A percentile compares a stretch with the other conserved stretches of the same genome.
phyloP scores from a whole-genome alignment of 2,113 vertebrate genomes.

The Triplophysa tibetana region DNA sequence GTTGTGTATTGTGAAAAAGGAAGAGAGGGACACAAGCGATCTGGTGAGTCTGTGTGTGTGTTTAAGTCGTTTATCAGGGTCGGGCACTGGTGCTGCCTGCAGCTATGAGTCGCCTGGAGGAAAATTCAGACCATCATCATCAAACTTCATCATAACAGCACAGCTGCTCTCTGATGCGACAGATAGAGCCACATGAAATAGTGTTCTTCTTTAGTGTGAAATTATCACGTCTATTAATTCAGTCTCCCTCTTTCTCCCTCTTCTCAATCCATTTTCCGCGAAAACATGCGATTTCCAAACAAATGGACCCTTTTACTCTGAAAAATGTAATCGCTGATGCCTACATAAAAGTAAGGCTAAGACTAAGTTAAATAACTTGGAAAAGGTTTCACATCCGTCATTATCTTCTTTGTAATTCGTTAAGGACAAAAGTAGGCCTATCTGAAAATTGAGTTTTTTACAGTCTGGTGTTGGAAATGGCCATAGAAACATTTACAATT shows the following conservation, averaged over 20 bases:
- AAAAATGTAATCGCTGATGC: conserved; percentile 62
- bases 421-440: too few species aligned
- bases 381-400: not conserved
- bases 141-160: conserved; percentile 94
- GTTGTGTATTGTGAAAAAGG: conserved; percentile 60
- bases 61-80: conserved; percentile 97
- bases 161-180: conserved; percentile 97
- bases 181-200: conserved; percentile 88
- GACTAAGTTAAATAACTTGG: not conserved
- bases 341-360: conserved; percentile 63
- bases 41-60: conserved; percentile 64
- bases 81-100: conserved; percentile 89
- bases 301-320: conserved; percentile 76
- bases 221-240: conserved; percentile 99
- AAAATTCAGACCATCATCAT: conserved; percentile 85
- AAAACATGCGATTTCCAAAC: conserved; percentile 81
- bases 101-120: conserved; percentile 89
- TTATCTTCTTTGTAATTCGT: not conserved
- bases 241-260: conserved; percentile 62
- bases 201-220: conserved; percentile 90
- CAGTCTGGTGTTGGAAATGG: not conserved
- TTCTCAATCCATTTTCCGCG: conserved; percentile 71
- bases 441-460: not conserved
- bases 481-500: not conserved
- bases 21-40: conserved; percentile 57